A percentile compares a stretch with the other conserved stretches of the same genome.
phyloP scores from a whole-genome alignment of 1,140 invertebrate species.

The Lutraria rhynchaena region DNA sequence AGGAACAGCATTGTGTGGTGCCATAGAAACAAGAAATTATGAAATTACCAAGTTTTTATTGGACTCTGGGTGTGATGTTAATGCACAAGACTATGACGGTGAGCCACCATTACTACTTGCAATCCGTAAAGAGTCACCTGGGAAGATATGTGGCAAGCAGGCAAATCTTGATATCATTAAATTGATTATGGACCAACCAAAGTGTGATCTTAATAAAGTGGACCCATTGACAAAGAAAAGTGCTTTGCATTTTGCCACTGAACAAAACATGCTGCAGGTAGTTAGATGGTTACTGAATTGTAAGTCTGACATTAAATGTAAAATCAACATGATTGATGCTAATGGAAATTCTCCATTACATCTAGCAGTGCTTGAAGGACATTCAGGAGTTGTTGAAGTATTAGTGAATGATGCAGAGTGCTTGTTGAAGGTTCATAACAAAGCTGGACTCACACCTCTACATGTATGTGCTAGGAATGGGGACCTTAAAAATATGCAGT shows the following conservation, averaged over 20 bases:
- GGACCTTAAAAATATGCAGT: not conserved
- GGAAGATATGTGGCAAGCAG: slow-evolving; percentile 13
- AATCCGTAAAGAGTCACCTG: slow-evolving; percentile 41
- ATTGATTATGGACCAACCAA: slow-evolving; percentile 34
- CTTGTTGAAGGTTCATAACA: slow-evolving; percentile 48
- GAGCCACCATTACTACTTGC: slow-evolving; percentile 52
- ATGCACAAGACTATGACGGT: slow-evolving; percentile 47
- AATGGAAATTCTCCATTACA: slow-evolving; percentile 46
- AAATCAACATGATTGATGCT: slow-evolving; percentile 29
- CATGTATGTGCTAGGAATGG: slow-evolving; percentile 25
- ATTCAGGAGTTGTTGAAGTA: slow-evolving; percentile 19
- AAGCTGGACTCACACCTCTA: slow-evolving; percentile 33
- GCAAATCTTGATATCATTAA: slow-evolving; percentile 25
- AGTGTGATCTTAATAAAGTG: slow-evolving; percentile 43
- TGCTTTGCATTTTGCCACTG: slow-evolving; percentile 47
- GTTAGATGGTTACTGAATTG: slow-evolving; percentile 37
- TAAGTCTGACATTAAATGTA: slow-evolving; percentile 21
- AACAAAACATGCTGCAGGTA: slow-evolving; percentile 32
- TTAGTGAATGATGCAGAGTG: slow-evolving; percentile 24
- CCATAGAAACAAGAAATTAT: slow-evolving; percentile 43
- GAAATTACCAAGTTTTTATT: slow-evolving; percentile 46
- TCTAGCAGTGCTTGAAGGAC: slow-evolving; percentile 32
- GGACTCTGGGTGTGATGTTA: slow-evolving; percentile 51
- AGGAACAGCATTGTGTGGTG: slow-evolving; percentile 49
- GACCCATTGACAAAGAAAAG: slow-evolving; percentile 53